A percentile compares a stretch with the other conserved stretches of the same genome.
phyloP scores from a whole-genome alignment of 2,888 invertebrate genomes.

The Drosophila rellima region DNA sequence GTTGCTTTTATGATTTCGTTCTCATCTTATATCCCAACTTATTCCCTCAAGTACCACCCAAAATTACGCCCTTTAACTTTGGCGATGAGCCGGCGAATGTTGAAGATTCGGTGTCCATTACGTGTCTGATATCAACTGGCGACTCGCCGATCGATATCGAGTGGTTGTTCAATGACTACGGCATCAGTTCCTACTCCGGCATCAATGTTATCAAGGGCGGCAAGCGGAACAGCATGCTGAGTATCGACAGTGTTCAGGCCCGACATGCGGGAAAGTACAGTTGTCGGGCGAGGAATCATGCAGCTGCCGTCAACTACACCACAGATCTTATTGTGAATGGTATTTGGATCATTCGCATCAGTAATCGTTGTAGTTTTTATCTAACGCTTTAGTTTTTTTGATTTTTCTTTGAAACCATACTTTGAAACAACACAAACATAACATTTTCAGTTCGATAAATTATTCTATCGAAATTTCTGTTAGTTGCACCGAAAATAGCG shows the following conservation, averaged over 20 bases:
- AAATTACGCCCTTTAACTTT: slow-evolving; percentile 91
- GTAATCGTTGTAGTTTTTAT: background rate
- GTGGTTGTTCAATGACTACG: slow-evolving; percentile 87
- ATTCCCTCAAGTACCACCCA: slow-evolving; percentile 73
- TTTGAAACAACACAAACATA: background rate
- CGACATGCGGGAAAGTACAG: slow-evolving; percentile 91
- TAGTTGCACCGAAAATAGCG: slow-evolving; percentile 92
- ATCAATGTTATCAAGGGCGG: slow-evolving; percentile 86
- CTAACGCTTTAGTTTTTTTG: slow-evolving; percentile 15
- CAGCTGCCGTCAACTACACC: slow-evolving; percentile 89
- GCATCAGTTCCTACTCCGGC: slow-evolving; percentile 83
- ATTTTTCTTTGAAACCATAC: slow-evolving; percentile 15
- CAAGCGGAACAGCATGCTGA: slow-evolving; percentile 88
- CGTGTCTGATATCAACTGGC: slow-evolving; percentile 91
- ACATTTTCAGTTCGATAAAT: slow-evolving; percentile 1
- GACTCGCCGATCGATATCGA: slow-evolving; percentile 89
- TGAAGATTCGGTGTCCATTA: slow-evolving; percentile 90
- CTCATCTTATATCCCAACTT: slow-evolving; percentile 7
- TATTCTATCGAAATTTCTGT: slow-evolving; percentile 4
- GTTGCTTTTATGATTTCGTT: slow-evolving; percentile 34
- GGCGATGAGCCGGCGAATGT: slow-evolving; percentile 90
- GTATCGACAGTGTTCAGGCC: slow-evolving; percentile 88
- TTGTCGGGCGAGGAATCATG: slow-evolving; percentile 90
- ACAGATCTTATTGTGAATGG: slow-evolving; percentile 91
- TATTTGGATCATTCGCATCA: slow-evolving; percentile 68